Conservation (phyloP, 2,888 invertebrate genomes). For the Zygogramma bicolorata region DNA sequence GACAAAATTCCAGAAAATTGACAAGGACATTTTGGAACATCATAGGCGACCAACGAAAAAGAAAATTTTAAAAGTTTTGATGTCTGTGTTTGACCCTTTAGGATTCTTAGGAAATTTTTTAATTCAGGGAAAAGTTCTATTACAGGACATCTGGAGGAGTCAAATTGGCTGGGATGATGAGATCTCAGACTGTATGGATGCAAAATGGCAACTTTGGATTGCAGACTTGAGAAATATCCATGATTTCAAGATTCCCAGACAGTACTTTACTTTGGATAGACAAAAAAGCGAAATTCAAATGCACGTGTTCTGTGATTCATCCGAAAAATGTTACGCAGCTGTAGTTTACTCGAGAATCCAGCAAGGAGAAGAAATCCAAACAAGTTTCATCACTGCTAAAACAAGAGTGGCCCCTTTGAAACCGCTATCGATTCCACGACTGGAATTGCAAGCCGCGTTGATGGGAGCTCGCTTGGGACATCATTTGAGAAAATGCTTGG, state of each 20-base stretch:
- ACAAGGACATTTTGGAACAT: no score
- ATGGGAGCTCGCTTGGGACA: background rate
- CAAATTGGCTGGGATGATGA: no score
- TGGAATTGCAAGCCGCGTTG: constrained; percentile 23
- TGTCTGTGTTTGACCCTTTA: no score
- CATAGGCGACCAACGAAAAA: no score
- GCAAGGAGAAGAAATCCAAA: background rate
- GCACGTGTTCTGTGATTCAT: constrained; percentile 22
- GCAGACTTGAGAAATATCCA: background rate
- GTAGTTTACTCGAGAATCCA: constrained; percentile 13
- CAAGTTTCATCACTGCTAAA: constrained; percentile 6
- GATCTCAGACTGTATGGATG: background rate
- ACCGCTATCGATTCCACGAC: constrained; percentile 9
- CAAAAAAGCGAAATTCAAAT: background rate
- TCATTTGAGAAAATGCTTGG: background rate
- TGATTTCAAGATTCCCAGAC: background rate
- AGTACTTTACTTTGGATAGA: background rate
- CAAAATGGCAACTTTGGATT: no score
- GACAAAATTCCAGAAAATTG: no score
- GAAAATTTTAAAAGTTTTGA: no score
- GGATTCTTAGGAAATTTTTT: no score
- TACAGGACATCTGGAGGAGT: no score
- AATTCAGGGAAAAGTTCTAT: no score
- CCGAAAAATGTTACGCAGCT: constrained; percentile 12
- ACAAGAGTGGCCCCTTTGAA: constrained; percentile 20